These are phyloP conservation scores for Hermaeophaga mercurialis DNA, from an alignment of 2,888 invertebrate genomes.

Conservation along the genomic window DNA sequence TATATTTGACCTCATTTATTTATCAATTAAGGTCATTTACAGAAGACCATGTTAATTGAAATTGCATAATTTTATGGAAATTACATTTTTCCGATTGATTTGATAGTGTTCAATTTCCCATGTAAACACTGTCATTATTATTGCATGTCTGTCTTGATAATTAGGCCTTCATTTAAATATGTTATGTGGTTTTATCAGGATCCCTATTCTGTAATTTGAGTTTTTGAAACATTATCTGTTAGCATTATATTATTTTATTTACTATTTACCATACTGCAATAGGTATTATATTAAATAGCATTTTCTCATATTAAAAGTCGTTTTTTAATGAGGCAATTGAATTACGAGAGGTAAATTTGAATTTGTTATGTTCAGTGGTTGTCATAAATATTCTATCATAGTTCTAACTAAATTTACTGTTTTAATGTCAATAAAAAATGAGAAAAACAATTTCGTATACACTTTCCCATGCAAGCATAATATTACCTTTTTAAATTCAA, in stretches of 20 bases:
- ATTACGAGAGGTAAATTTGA: not conserved
- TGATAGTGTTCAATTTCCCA: not conserved
- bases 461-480: too few relatives aligned
- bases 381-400: conserved; percentile 20
- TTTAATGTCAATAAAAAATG: conserved; percentile 24
- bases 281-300: conserved; percentile 30
- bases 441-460: too few relatives aligned
- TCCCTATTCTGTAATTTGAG: conserved; percentile 18
- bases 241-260: conserved; percentile 31
- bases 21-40: too few relatives aligned
- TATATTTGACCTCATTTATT: too few relatives aligned
- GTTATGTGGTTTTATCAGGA: conserved; percentile 25
- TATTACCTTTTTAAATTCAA: too few relatives aligned
- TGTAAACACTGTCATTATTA: conserved; percentile 11
- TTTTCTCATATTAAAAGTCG: conserved; percentile 23
- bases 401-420: conserved; percentile 23
- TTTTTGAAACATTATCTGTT: conserved; percentile 24
- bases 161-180: conserved; percentile 28
- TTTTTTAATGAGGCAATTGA: conserved; percentile 11
- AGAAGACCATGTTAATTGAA: not conserved
- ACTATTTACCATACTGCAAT: conserved; percentile 36
- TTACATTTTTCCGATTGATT: not conserved
- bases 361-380: conserved; percentile 9
- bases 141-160: conserved; percentile 17
- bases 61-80: not conserved